Base-by-base conservation (phyloP, 2,888 invertebrate genomes). In the Sarcophaga variegata region DNA sequence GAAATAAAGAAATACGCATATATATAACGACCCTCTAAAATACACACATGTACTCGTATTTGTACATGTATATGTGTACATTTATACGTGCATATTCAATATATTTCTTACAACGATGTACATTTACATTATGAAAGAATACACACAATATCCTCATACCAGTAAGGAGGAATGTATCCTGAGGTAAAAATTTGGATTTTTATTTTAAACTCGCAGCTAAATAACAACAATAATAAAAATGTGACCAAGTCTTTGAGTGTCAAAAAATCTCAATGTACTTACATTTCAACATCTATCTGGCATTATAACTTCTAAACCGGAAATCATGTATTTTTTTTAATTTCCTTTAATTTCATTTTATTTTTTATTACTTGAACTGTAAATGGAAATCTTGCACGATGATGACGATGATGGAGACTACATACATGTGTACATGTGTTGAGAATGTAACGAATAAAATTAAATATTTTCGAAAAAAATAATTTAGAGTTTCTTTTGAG, bases 121-220 rank as follows among this genome's bases (percentile, higher is more conserved):
- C 14, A 14, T 14, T 11, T 49, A 49, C 14, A 14, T 1, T 54
- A 54, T 54, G 54, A 54, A 54, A 17, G 1, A 54, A 54, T 10
- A 54, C 17, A 54, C 17, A 54, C 17, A 54, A 54, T 14, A 54
- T 2, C 12, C 54, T 54, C 54, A 67, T 67, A 67, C 20, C 8
- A 72, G 60, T 62, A 72, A 27, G 20, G 54, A 27, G 20, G 54
- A 72, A 72, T 72, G 45, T 72, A 60, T 20, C 72, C 72, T 72
- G 72, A 72, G 72, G 72, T 37, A 20, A 62, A 60, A 45, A 72
- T 62, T 60, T 60, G 45, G 20, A 45, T 72, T 72, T 62, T 67
- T 67, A 37, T 67, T 67, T 67, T 45, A 67, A 67, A 67, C 37
- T 67, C 2, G 45, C 20, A 67, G 45, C 37, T 3, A 67, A 20